Conservation (phyloP, 2,113 vertebrate genomes). For the Tyto alba region DNA sequence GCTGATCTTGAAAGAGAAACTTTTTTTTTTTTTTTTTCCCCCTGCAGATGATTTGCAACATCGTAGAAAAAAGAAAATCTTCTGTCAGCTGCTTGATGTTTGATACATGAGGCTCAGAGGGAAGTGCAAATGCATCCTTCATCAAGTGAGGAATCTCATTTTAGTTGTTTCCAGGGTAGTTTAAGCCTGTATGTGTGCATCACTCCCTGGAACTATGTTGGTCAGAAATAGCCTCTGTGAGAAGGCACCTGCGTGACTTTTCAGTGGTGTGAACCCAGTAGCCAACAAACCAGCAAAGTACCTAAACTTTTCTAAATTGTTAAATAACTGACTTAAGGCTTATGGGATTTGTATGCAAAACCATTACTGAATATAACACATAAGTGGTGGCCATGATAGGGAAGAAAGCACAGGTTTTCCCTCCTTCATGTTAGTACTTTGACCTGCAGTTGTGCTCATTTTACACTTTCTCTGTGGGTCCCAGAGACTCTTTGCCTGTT, state of each 20-base stretch:
- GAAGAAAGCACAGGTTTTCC: background rate
- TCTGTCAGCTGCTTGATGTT: background rate
- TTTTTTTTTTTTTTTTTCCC: background rate
- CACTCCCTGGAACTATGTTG: background rate
- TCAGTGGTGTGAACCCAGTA: background rate
- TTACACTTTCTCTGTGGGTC: background rate
- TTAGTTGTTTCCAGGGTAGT: background rate
- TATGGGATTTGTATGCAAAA: background rate
- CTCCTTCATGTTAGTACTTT: background rate
- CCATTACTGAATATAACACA: background rate
- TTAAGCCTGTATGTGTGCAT: background rate
- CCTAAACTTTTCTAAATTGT: background rate
- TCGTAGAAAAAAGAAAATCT: background rate
- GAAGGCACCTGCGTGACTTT: background rate
- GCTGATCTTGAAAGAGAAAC: background rate
- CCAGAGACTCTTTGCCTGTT: background rate
- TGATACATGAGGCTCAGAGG: background rate
- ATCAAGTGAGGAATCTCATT: background rate
- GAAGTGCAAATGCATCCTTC: background rate
- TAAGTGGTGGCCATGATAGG: background rate
- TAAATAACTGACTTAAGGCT: background rate
- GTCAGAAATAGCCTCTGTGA: background rate
- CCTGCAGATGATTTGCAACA: background rate
- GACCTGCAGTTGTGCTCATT: background rate
- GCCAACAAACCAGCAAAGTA: background rate